phyloP scores from a whole-genome alignment of 2,888 invertebrate genomes.

The Rhagonycha lutea region DNA sequence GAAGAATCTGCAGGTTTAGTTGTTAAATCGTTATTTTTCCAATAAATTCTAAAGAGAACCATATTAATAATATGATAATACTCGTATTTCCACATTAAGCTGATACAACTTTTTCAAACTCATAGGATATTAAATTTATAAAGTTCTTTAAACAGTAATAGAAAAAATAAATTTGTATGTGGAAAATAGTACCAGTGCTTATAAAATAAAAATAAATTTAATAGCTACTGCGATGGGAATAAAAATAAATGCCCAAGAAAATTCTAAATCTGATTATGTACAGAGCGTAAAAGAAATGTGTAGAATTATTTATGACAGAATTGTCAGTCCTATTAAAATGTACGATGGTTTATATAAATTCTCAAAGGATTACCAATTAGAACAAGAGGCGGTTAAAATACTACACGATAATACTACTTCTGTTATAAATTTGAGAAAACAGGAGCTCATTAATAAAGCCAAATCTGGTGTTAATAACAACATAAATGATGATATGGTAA shows the following conservation, averaged over 20 bases:
- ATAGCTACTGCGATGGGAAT: conserved; percentile 86
- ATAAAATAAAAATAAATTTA: neutral
- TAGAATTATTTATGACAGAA: conserved; percentile 41
- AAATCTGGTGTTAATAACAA: neutral
- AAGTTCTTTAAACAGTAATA: too few species aligned
- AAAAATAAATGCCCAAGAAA: conserved; percentile 70
- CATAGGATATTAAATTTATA: too few species aligned
- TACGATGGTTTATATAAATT: conserved; percentile 54
- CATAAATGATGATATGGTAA: conserved; percentile 33
- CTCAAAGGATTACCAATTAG: conserved; percentile 59
- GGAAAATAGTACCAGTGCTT: too few species aligned
- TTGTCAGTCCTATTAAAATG: conserved; percentile 55
- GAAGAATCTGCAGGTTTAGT: too few species aligned
- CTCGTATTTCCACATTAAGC: too few species aligned
- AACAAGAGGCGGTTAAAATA: conserved; percentile 55
- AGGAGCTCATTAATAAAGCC: conserved; percentile 36
- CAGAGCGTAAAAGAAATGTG: conserved; percentile 65
- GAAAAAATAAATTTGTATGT: too few species aligned
- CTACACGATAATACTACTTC: conserved; percentile 61
- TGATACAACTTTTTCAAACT: too few species aligned
- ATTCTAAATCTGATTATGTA: conserved; percentile 73
- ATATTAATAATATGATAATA: too few species aligned
- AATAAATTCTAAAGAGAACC: too few species aligned
- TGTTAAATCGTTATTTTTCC: too few species aligned
- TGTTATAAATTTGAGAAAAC: conserved; percentile 58